These are phyloP conservation scores for Buathra laborator DNA, from an alignment of 2,888 invertebrate species.

Conservation along the genomic window DNA sequence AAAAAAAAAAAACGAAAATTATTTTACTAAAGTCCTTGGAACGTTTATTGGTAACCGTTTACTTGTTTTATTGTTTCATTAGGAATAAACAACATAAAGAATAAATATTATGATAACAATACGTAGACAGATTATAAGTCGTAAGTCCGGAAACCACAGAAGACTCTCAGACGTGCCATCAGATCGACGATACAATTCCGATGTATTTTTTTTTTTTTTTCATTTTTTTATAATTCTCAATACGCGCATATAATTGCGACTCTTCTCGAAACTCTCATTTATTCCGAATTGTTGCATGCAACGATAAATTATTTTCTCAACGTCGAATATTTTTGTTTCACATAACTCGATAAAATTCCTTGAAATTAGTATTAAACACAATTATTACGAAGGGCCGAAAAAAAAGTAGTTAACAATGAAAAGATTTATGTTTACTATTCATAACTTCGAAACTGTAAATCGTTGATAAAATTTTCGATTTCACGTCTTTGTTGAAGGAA, in stretches of 20 bases:
- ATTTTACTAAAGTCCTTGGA: background rate
- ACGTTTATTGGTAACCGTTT: slow-evolving; percentile 51
- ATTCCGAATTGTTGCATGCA: too few relatives aligned
- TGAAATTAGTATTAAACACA: background rate
- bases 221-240: background rate
- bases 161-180: background rate
- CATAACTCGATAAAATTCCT: background rate
- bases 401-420: too few relatives aligned
- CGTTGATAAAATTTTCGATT: too few relatives aligned
- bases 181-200: background rate
- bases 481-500: too few relatives aligned
- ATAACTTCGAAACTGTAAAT: too few relatives aligned
- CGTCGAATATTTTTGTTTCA: background rate
- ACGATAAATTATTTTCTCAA: background rate
- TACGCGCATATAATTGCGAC: background rate
- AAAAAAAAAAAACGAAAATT: background rate
- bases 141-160: slow-evolving; percentile 7
- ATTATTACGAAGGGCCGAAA: background rate
- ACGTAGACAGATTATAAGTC: slow-evolving; percentile 57
- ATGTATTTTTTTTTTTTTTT: background rate
- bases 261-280: background rate
- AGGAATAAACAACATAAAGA: slow-evolving; percentile 74
- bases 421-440: too few relatives aligned
- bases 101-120: slow-evolving; percentile 66
- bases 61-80: slow-evolving; percentile 68